Evolutionary conservation across 2,888 invertebrate species (phyloP), one percentile per base, ranked within the genome.

Genomic region (Phengaris alcon): DNA sequence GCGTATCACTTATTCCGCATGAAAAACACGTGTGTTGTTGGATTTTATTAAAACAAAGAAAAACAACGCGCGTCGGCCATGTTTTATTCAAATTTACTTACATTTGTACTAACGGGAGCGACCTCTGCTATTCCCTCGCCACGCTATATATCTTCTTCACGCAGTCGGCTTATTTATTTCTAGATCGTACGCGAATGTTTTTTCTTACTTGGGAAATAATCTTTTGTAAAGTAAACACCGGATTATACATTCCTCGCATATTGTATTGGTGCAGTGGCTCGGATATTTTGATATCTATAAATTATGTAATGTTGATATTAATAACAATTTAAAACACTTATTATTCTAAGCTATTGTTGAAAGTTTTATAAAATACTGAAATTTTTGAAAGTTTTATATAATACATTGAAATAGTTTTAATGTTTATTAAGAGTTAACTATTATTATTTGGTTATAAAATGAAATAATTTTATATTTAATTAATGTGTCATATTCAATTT

Each of bases 41-140:
- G 68, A 77, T 79, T 80, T 80, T 80, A 79, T 78, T 77, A 80
- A 78, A 80, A 80, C 80, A 79, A 81, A 79, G 75, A 79, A 78
- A 78, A 77, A 77, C 77, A 76, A 68, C 84, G 79, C 84, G 79
- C 82, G 82, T 84, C 82, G 77, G 83, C 82, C 82, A 93, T 93
- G 93, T 93, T 93, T 93, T 93, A 93, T 93, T 93, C 92, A 93
- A 93, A 93, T 93, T 93, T 93, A 93, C 93, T 93, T 93, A 93
- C 93, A 93, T 92, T 93, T 91, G 87, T 89, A 91, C 91, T 93
- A 93, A 93, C 91, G 91, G 88, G 86, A 87, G 88, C 90, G 92
- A 93, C 92, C 93, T 93, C 85, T 88, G 90, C 86, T 91, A 93
- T 91, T 93, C 93, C 93, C 93, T 87, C 83, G 91, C 87, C 89